Conservation (phyloP, 2,888 invertebrate species). For the Chaitophorus viminalis region DNA sequence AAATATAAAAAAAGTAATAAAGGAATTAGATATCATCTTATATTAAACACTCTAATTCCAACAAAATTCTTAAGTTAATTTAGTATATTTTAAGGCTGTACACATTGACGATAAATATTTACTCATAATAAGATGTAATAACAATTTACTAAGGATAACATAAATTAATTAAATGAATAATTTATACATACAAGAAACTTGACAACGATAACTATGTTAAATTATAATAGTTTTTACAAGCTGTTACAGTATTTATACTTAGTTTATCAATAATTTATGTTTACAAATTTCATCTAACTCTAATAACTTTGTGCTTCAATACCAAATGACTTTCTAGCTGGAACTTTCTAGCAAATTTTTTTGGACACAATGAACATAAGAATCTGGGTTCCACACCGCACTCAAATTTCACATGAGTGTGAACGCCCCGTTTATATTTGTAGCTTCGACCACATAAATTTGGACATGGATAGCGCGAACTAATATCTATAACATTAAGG, state of each 20-base stretch:
- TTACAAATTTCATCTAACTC: slow-evolving; percentile 7
- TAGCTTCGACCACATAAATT: slow-evolving; percentile 66
- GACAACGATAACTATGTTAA: neutral
- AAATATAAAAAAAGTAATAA: no score
- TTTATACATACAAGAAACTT: neutral
- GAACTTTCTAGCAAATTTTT: slow-evolving; percentile 63
- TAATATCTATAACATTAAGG: slow-evolving; percentile 39
- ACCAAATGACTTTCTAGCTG: slow-evolving; percentile 62
- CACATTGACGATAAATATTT: neutral
- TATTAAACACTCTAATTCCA: no score
- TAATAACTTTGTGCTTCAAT: slow-evolving; percentile 59
- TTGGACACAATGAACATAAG: slow-evolving; percentile 66
- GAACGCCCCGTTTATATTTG: slow-evolving; percentile 66
- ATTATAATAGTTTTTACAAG: neutral
- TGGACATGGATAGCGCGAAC: slow-evolving; percentile 39
- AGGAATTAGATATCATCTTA: no score
- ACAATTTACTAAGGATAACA: neutral
- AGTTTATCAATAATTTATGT: neutral
- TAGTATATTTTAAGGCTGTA: neutral
- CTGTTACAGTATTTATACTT: neutral
- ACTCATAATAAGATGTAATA: neutral
- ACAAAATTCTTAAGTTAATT: no score
- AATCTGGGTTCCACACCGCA: slow-evolving; percentile 66
- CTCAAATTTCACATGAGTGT: slow-evolving; percentile 66
- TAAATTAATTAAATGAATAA: neutral